Conservation (phyloP, 2,888 invertebrate genomes). For the Limnephilus lunatus region DNA sequence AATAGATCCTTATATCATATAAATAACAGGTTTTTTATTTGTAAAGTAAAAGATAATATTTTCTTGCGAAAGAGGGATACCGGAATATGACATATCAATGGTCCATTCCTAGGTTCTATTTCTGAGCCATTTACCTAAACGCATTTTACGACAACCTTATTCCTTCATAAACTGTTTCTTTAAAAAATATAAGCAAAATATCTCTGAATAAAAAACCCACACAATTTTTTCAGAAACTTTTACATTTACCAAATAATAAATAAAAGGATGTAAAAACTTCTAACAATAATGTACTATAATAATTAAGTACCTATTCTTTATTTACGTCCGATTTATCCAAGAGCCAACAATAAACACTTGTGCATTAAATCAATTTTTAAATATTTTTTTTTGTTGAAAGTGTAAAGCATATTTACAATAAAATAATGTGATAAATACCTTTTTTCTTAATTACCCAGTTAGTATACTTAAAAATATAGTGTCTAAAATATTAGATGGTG, state of each 20-base stretch:
- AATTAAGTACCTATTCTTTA: too few relatives aligned
- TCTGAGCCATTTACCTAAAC: slow-evolving; percentile 64
- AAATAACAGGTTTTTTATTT: background rate
- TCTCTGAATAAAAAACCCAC: background rate
- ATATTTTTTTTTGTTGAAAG: too few relatives aligned
- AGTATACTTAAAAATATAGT: too few relatives aligned
- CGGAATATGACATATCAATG: slow-evolving; percentile 12
- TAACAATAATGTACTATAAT: too few relatives aligned
- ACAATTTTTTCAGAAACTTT: background rate
- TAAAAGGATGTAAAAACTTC: too few relatives aligned
- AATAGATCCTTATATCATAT: background rate
- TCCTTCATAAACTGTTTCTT: slow-evolving; percentile 23
- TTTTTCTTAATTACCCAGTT: too few relatives aligned
- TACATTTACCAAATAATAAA: background rate
- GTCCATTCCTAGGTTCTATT: slow-evolving; percentile 52
- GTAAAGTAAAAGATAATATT: background rate
- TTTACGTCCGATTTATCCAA: too few relatives aligned
- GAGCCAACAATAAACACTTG: too few relatives aligned
- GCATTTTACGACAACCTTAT: slow-evolving; percentile 62
- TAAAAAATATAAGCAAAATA: background rate
- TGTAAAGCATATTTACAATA: too few relatives aligned
- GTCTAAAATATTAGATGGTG: too few relatives aligned
- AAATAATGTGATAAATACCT: too few relatives aligned
- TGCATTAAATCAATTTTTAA: too few relatives aligned
- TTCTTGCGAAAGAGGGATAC: slow-evolving; percentile 26